Base-by-base conservation (phyloP, 2,797 vertebrate genomes). In the Babyrousa celebensis region DNA sequence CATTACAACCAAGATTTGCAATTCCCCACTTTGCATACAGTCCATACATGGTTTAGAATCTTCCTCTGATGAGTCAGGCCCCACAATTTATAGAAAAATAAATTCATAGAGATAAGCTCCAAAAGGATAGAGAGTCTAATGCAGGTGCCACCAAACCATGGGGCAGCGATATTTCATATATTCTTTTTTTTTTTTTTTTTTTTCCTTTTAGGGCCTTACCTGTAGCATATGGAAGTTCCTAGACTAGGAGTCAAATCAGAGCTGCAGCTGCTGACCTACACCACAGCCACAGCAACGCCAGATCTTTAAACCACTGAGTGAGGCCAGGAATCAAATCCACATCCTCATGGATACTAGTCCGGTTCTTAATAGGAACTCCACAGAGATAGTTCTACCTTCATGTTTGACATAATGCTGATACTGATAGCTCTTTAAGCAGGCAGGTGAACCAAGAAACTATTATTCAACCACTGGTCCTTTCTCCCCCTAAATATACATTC, bases 1-100 rank as follows among this genome's bases (percentile, higher is more conserved):
- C 56, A 84, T 63, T 94, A 83, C n/a, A 91, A 93, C 25, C 48
- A 97, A 91, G 56, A 85, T 65, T 78, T 85, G 32, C 9, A 83
- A 91, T 14, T 92, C 5, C 12, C 79, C 58, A 32, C n/a, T 82
- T 27, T 75, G 48, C 62, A 48, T 60, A 87, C 0, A 65, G 77
- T 48, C 36, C 25, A 82, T 48, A 67, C 5, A 29, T 12, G 40
- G 36, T 84, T 85, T 18, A 56, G 56, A 93, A 84, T 83, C 25
- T 32, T 72, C 71, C 52, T 21, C 62, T 91, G 32, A 68, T 20
- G 15, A 2, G 8, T 85, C 20, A 67, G 48, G 9, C 18, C 63
- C 25, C 52, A 74, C 48, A 29, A 71, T 60, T 94, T 82, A 91
- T 29, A 68, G 62, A 83, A 86, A 96, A 94, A 77, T 17, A 85